phyloP scores from a whole-genome alignment of 1,140 invertebrate genomes.

The Drosophila parvula region DNA sequence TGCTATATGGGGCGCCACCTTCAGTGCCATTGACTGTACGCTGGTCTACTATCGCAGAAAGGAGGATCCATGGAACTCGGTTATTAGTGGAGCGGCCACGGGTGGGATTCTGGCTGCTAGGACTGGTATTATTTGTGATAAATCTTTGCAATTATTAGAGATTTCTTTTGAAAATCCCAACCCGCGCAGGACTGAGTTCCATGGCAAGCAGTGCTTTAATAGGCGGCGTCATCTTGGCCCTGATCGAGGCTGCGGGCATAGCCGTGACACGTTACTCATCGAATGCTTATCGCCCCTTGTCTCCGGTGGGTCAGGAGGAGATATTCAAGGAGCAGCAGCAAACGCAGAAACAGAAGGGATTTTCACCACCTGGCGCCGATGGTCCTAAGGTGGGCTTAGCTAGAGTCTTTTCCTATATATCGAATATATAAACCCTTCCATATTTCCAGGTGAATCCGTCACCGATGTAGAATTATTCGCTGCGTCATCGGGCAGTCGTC shows the following conservation, averaged over 20 bases:
- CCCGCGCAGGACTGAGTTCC: conserved; percentile 32
- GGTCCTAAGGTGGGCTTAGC: not conserved
- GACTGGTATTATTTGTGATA: conserved; percentile 21
- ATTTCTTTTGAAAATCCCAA: not conserved
- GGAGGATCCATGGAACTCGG: conserved; percentile 72
- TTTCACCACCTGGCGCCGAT: not conserved
- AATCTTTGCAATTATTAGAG: not conserved
- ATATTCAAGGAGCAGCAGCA: conserved; percentile 39
- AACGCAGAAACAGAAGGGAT: conserved; percentile 14
- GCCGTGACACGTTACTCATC: conserved; percentile 54
- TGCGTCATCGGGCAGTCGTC: conserved; percentile 45
- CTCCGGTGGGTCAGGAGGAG: conserved; percentile 50
- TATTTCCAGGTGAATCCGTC: conserved; percentile 52
- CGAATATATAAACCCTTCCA: not conserved
- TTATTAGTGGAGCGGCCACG: conserved; percentile 64
- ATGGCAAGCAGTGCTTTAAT: conserved; percentile 68
- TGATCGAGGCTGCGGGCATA: conserved; percentile 65
- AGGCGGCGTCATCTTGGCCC: conserved; percentile 57
- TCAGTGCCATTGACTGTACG: conserved; percentile 61
- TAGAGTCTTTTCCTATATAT: not conserved
- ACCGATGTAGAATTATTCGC: conserved; percentile 29
- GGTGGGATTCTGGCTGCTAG: conserved; percentile 62
- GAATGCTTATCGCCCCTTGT: conserved; percentile 56
- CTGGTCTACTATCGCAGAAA: conserved; percentile 56
- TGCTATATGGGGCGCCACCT: conserved; percentile 66